phyloP scores from a whole-genome alignment of 2,113 vertebrate species.

The Polypterus bichir region DNA sequence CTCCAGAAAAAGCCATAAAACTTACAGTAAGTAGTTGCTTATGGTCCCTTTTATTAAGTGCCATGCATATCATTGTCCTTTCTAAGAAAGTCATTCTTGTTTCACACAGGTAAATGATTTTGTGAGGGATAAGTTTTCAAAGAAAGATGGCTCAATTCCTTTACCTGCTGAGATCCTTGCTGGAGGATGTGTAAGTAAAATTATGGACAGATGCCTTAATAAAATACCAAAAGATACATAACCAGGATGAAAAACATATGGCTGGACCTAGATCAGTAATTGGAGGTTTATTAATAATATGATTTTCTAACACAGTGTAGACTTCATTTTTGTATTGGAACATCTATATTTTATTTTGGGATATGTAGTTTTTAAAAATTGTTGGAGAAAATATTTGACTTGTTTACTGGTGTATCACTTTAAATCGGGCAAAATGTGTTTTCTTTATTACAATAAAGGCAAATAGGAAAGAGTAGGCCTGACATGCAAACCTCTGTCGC shows the following conservation, averaged over 20 bases:
- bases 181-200: slow-evolving; percentile 76
- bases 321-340: too few species aligned
- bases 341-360: too few species aligned
- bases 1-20: slow-evolving; percentile 95
- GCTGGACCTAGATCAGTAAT: too few species aligned
- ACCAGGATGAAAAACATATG: too few species aligned
- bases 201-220: not conserved
- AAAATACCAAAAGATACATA: too few species aligned
- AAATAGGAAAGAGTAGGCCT: slow-evolving; percentile 6
- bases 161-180: slow-evolving; percentile 72
- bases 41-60: slow-evolving; percentile 22
- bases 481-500: slow-evolving; percentile 13
- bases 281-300: too few species aligned
- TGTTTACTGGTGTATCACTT: too few species aligned
- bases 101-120: slow-evolving; percentile 81
- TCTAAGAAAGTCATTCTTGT: slow-evolving; percentile 7
- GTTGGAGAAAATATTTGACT: too few species aligned
- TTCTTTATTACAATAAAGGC: too few species aligned
- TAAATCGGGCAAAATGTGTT: too few species aligned
- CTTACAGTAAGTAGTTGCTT: slow-evolving; percentile 77
- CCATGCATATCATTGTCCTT: slow-evolving; percentile 16
- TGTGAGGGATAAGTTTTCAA: slow-evolving; percentile 88
- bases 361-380: too few species aligned
- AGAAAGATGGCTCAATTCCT: slow-evolving; percentile 65
- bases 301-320: too few species aligned